Evolutionary conservation across 2,113 vertebrate genomes (phyloP).

Genomic region (Bothrops jararaca): DNA sequence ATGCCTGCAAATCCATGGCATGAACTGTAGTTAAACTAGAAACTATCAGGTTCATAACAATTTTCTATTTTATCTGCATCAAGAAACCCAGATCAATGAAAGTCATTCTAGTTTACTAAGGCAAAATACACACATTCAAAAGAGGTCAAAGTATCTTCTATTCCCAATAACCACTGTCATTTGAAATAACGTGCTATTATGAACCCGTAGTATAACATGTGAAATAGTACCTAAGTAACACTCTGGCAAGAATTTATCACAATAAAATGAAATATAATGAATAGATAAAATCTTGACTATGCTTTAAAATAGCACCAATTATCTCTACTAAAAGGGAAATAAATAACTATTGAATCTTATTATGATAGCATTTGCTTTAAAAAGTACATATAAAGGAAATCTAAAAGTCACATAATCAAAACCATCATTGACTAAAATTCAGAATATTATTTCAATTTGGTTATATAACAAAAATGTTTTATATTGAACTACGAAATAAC

Average conservation of each 20-base stretch:
- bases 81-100: background rate
- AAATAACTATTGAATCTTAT: background rate
- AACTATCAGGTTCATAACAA: background rate
- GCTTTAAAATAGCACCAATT: background rate
- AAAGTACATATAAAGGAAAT: background rate
- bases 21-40: background rate
- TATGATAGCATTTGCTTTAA: background rate
- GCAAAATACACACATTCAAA: background rate
- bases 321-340: background rate
- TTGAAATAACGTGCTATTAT: background rate
- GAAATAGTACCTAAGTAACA: background rate
- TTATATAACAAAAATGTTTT: background rate
- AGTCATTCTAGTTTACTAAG: background rate
- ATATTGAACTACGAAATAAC: background rate
- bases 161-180: background rate
- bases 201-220: background rate
- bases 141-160: background rate
- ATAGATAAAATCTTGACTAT: background rate
- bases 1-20: background rate
- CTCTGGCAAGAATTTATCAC: background rate
- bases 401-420: background rate
- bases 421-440: background rate
- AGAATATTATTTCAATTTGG: background rate
- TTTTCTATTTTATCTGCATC: background rate
- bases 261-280: background rate